These are phyloP conservation scores for Pantelozetes paolii DNA, from an alignment of 2,888 invertebrate species.

Conservation along the genomic window DNA sequence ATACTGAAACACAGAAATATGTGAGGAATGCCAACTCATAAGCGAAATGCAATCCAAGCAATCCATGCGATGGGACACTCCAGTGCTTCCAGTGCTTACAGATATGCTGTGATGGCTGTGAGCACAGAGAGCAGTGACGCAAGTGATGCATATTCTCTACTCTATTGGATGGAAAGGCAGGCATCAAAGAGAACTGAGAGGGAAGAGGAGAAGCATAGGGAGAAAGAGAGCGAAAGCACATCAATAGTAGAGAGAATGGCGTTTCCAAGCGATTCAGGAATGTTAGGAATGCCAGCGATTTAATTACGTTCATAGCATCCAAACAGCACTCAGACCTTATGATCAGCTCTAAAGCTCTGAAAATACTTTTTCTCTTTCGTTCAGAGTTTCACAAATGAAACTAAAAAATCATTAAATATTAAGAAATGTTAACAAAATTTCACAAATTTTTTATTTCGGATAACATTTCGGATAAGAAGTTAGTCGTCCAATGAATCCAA, in stretches of 20 bases:
- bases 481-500: too few species aligned
- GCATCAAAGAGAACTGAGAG: conserved; percentile 18
- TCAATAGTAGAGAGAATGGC: background rate
- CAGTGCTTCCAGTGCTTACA: background rate
- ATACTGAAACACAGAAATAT: conserved; percentile 17
- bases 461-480: too few species aligned
- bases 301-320: conserved; percentile 35
- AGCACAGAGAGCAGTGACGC: conserved; percentile 24
- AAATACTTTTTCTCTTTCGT: background rate
- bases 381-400: background rate
- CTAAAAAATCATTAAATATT: conserved; percentile 17
- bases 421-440: background rate
- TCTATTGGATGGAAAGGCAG: conserved; percentile 12
- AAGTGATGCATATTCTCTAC: conserved; percentile 16
- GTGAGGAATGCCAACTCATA: conserved; percentile 30
- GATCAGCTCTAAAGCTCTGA: background rate
- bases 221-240: background rate
- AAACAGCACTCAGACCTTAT: conserved; percentile 19
- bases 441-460: background rate
- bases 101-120: background rate
- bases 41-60: conserved; percentile 34
- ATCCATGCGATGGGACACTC: conserved; percentile 33
- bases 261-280: conserved; percentile 39
- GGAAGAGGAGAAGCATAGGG: too few species aligned
- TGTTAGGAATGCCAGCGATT: conserved; percentile 39